Conservation (phyloP, 2,797 vertebrate genomes). For the Anguilla marmorata region DNA sequence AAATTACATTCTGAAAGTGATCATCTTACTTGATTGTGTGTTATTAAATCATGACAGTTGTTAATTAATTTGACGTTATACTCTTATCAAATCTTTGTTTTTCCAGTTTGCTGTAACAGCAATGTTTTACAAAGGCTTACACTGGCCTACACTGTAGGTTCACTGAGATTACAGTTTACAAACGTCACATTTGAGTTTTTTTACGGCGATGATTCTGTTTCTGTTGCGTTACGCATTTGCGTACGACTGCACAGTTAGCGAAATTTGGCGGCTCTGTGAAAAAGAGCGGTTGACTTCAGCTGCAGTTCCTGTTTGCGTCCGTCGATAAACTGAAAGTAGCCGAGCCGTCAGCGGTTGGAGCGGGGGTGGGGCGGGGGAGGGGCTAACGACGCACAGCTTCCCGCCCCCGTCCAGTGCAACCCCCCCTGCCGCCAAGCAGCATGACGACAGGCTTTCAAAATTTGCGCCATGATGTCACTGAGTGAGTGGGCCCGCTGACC, state of each 20-base stretch:
- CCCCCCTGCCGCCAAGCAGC: not conserved
- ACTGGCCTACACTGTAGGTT: not conserved
- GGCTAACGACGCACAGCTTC: not conserved
- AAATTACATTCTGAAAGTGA: not conserved
- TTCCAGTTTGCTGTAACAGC: not conserved
- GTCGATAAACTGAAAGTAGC: slow-evolving; percentile 11
- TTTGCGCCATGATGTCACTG: not conserved
- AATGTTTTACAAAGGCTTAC: not conserved
- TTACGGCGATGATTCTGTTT: not conserved
- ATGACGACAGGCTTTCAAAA: not conserved
- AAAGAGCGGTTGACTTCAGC: not conserved
- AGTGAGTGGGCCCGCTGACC: not conserved
- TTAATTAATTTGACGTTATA: not conserved
- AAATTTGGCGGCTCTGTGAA: not conserved
- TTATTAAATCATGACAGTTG: not conserved
- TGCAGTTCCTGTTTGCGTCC: not conserved
- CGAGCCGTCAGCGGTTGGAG: not conserved
- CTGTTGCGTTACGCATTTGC: not conserved
- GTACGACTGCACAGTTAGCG: not conserved
- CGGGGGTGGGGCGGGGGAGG: not conserved
- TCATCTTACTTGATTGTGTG: not conserved
- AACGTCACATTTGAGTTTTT: not conserved
- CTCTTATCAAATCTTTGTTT: not conserved
- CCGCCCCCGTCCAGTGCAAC: not conserved
- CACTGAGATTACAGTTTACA: not conserved